Base-by-base conservation (phyloP, 2,113 vertebrate genomes). In the Silurus glanis region DNA sequence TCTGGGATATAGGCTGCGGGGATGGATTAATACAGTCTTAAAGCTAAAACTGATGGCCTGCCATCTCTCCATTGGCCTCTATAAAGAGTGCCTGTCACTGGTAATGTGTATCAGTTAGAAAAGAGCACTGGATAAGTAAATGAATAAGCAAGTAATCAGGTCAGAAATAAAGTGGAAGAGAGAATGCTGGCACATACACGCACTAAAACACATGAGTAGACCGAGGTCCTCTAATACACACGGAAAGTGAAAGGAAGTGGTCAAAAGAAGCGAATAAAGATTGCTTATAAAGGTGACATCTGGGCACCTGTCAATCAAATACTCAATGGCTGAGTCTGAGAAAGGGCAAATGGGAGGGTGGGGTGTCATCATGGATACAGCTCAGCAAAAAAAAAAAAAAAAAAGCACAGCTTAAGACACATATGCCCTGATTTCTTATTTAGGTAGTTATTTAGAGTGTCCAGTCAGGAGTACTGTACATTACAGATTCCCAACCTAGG, bases 221-320 rank as follows among this genome's bases (percentile, higher is more conserved):
- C 83, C 13, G 14, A 55, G 80, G 59, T n/a, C 80, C 49, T 66
- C 66, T 6, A 61, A 13, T 71, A 58, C 16, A 53, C n/a, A 82
- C 49, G 7, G 49, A 81, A 21, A 80, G 53, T 53, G 69, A 75
- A 81, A 55, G 58, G 25, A 16, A 45, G 19, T 58, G 83, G 72
- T 28, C 66, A 12, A 45, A 37, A 72, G 37, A 56, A 13, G 1
- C 16, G 9, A 21, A 49, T 23, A 80, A 66, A 83, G 58, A 79
- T 37, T 74, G 64, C 62, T 83, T 83, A 89, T 87, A 82, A 28
- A 90, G 91, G 93, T 94, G 94, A 93, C 93, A 94, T 94, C 94
- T 94, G 93, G 93, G 94, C 93, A 95, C 92, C 93, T 94, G 94
- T 95, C 94, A 94, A 94, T 94, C 94, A 95, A 92, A 92, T 92